These are phyloP conservation scores for Camarhynchus parvulus DNA, from an alignment of 2,113 vertebrate genomes.

Conservation along the genomic window DNA sequence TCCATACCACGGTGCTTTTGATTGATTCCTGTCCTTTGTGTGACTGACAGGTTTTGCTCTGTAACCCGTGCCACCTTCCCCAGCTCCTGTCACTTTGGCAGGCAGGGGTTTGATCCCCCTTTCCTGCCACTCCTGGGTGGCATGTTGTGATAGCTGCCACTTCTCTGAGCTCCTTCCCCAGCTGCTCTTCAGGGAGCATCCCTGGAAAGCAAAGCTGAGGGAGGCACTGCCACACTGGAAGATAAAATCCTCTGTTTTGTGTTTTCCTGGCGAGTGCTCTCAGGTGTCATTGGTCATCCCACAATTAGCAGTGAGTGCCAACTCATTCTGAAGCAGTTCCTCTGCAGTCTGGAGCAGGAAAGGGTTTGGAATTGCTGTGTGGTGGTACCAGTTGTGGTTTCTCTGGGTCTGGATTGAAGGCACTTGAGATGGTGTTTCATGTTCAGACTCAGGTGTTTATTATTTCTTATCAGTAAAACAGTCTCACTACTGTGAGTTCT, in stretches of 20 bases:
- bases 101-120: neutral
- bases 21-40: neutral
- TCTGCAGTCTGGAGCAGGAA: neutral
- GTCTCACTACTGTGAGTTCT: no score
- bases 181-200: neutral
- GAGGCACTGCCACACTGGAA: neutral
- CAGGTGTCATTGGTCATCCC: neutral
- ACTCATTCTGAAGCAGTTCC: neutral
- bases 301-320: neutral
- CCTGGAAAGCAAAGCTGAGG: neutral
- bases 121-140: constrained; percentile 19
- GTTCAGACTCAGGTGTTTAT: no score
- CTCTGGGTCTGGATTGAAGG: no score
- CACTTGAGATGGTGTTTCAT: no score
- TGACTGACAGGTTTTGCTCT: constrained; percentile 36
- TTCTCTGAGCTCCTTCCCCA: neutral
- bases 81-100: constrained; percentile 12
- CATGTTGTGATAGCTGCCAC: constrained; percentile 34
- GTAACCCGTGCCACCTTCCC: neutral
- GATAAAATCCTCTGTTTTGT: neutral
- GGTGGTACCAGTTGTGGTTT: no score
- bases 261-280: neutral
- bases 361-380: neutral
- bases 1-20: neutral
- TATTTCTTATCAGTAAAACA: no score